Evolutionary conservation across 1,140 invertebrate species (phyloP), one percentile per base, ranked within the genome.

Genomic region (Drosophila kikkawai): DNA sequence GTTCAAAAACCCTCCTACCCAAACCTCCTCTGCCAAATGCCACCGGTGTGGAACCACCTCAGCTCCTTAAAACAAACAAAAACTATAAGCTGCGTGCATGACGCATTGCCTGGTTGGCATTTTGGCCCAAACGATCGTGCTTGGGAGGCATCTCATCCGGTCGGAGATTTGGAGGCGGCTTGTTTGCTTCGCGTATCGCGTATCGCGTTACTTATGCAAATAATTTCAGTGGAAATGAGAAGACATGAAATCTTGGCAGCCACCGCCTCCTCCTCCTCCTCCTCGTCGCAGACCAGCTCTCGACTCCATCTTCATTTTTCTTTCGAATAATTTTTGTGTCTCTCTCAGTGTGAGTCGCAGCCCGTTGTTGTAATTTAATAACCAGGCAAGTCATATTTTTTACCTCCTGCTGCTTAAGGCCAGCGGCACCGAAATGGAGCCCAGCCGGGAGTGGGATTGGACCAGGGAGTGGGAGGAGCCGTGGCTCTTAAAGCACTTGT

Each of bases 121-220:
- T 77, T 74, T 82, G 83, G 71, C 76, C 53, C 63, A 74, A 88
- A 78, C 86, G 83, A 87, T 87, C 83, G 70, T 86, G 82, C 78
- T 87, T 88, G 74, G 82, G 82, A 77, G 82, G 78, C 78, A 78
- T 73, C 78, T 41, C 82, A 77, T 85, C 70, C 53, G 69, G 66
- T 44, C 37, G 67, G 39, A 55, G 50, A 66, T 76, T 75, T 75
- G 42, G 79, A 64, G 63, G 78, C 76, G 51, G 71, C 70, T 79
- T 82, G 65, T 68, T 80, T 66, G 69, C 73, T 29, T 50, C 81
- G 83, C 84, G 69, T 88, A 90, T 88, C 85, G 79, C 84, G 78
- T 88, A 90, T 88, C 85, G 81, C 86, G 85, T 88, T 88, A 85
- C 86, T 88, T 88, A 88, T 88, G 85, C 85, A 88, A 88, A 88